Base-by-base conservation (phyloP, 2,888 invertebrate genomes). In the Campoplex capitator region DNA sequence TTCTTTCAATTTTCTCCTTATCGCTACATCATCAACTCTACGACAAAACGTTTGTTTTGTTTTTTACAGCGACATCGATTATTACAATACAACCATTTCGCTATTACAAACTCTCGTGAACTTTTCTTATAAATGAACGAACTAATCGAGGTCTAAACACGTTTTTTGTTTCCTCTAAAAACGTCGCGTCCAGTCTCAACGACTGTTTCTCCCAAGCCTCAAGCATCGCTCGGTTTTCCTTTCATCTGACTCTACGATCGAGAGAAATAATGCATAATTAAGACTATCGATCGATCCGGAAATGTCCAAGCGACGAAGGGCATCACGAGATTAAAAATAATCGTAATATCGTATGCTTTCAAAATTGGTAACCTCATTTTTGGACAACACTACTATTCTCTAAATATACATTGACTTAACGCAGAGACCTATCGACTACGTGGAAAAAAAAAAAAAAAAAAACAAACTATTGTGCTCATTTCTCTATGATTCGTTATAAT, bases 351-450 rank as follows among this genome's bases (percentile, higher is more conserved):
- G 35, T 70, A 71, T n/a, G 62, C 18, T 51, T 56, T 70, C 18
- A 86, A 84, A 87, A 89, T 84, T 86, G 86, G 86, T 88, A 87
- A 87, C 84, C 79, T 85, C 80, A 67, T 75, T 58, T 71, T 77
- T 85, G 68, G 86, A 88, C 85, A 81, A 74, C 38, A 54, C 65
- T 84, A 73, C 70, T 67, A 70, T 54, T 84, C 23, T 45, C 42
- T 68, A 75, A 38, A n/a, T n/a, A 76, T 58, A 86, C 82, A 87
- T 86, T 83, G 82, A 87, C 87, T 88, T 70, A 71, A 86, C 77
- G 83, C 88, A 80, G 83, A 87, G 58, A 84, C 70, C 85, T 85
- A 79, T 45, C 16, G 35, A 51, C 76, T 86, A 78, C 58, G 51
- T 84, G 70, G 74, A 89, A 83, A 85, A 76, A 85, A 83, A 70